Conservation (phyloP, 2,888 invertebrate genomes). For the Napeogenes inachia region DNA sequence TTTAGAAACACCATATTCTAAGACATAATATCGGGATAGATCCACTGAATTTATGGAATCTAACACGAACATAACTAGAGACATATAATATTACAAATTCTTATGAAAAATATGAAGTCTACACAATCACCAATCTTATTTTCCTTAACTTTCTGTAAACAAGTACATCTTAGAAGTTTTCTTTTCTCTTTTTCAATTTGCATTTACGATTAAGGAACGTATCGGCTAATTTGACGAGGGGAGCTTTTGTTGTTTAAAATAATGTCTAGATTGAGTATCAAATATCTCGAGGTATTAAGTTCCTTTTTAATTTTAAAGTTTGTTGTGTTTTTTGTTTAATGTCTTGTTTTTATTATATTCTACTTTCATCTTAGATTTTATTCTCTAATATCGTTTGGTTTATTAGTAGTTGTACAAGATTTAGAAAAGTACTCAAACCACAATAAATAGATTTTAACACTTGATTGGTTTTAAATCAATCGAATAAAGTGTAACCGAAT, state of each 20-base stretch:
- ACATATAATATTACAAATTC: conserved; percentile 5
- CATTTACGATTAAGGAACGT: conserved; percentile 46
- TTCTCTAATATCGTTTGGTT: too few relatives aligned
- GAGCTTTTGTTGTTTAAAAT: conserved; percentile 23
- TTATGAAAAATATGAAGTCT: conserved; percentile 13
- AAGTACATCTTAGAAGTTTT: conserved; percentile 30
- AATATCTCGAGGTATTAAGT: not conserved
- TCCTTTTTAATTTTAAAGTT: conserved; percentile 1
- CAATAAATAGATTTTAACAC: too few relatives aligned
- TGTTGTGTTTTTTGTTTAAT: not conserved
- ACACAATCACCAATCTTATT: conserved; percentile 10
- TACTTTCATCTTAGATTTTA: too few relatives aligned
- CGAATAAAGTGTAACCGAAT: not conserved
- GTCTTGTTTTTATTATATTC: too few relatives aligned
- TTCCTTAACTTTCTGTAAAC: conserved; percentile 13
- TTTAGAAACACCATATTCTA: too few relatives aligned
- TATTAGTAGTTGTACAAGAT: too few relatives aligned
- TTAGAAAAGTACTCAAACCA: too few relatives aligned
- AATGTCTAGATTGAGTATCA: conserved; percentile 4
- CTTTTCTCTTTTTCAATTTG: conserved; percentile 45
- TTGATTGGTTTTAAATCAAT: not conserved
- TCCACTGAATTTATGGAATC: not conserved
- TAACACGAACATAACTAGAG: not conserved
- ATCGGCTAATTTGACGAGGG: conserved; percentile 43
- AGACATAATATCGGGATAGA: too few relatives aligned